A percentile compares a stretch with the other conserved stretches of the same genome.
phyloP scores from a whole-genome alignment of 2,888 invertebrate species.

The Pseudanteris insignis region DNA sequence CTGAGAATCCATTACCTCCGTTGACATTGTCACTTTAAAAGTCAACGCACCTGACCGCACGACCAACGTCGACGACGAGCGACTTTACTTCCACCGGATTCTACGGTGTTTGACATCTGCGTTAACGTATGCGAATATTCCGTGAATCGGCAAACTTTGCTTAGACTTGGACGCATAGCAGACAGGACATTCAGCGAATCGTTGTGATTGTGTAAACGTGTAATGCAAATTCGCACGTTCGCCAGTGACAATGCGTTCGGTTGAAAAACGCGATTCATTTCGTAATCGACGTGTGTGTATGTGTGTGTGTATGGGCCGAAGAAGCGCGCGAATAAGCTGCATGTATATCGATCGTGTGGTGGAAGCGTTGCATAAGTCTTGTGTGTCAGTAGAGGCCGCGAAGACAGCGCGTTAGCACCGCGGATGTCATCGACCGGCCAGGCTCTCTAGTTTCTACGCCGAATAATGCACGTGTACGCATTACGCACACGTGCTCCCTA shows the following conservation, averaged over 20 bases:
- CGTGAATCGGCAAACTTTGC: constrained; percentile 1
- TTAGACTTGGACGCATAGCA: neutral
- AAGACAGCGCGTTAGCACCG: constrained; percentile 43
- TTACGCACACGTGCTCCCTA: constrained; percentile 39
- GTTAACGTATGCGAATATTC: neutral
- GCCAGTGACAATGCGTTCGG: constrained; percentile 6
- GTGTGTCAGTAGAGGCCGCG: constrained; percentile 41
- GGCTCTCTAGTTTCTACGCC: constrained; percentile 43
- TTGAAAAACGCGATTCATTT: constrained; percentile 20
- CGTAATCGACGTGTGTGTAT: constrained; percentile 12
- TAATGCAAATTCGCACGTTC: constrained; percentile 20
- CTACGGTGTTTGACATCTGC: neutral
- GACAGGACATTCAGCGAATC: too few relatives aligned
- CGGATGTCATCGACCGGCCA: constrained; percentile 50
- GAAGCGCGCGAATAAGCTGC: constrained; percentile 18
- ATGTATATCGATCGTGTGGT: constrained; percentile 33
- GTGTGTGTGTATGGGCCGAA: constrained; percentile 1
- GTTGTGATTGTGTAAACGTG: constrained; percentile 3
- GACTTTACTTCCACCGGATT: neutral
- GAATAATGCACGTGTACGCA: constrained; percentile 43
- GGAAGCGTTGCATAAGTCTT: constrained; percentile 41
- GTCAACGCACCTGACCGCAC: too few relatives aligned
- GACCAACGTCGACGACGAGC: too few relatives aligned
- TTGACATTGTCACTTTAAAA: neutral
- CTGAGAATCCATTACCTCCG: too few relatives aligned